Evolutionary conservation across 2,113 vertebrate genomes (phyloP).

Genomic region (Callocephalon fimbriatum): DNA sequence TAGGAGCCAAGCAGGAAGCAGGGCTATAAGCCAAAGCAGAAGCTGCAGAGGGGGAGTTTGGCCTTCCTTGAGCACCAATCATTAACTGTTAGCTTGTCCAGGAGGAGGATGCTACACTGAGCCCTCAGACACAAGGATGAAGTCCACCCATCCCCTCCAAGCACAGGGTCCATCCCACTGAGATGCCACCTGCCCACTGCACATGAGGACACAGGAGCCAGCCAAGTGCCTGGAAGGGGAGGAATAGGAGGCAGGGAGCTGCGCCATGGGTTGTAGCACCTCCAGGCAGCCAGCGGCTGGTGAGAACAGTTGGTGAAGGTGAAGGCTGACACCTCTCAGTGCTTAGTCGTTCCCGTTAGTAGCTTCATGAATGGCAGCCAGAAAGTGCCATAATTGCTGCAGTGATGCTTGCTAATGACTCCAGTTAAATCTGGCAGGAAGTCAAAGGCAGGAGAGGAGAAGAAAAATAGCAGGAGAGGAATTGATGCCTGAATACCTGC

Average conservation of each 20-base stretch:
- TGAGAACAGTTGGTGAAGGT: slow-evolving; percentile 54
- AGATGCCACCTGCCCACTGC: background rate
- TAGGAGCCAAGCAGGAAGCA: background rate
- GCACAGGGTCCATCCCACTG: background rate
- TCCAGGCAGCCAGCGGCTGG: background rate
- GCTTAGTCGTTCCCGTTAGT: slow-evolving; percentile 49
- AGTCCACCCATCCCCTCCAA: background rate
- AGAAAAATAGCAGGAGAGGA: background rate
- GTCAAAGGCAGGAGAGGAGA: slow-evolving; percentile 16
- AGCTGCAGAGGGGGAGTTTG: background rate
- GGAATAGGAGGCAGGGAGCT: background rate
- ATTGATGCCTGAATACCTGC: background rate
- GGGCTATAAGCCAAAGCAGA: background rate
- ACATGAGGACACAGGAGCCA: accelerated
- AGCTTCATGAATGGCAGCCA: slow-evolving; percentile 63
- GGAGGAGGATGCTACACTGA: background rate
- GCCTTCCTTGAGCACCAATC: background rate
- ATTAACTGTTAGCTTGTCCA: background rate
- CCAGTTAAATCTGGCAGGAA: slow-evolving; percentile 35
- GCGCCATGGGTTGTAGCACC: background rate
- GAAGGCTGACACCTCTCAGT: slow-evolving; percentile 28
- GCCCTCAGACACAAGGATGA: accelerated
- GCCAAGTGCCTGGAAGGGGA: accelerated
- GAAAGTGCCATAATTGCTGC: slow-evolving; percentile 62
- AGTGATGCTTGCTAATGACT: slow-evolving; percentile 53